Conservation (phyloP, 2,888 invertebrate species). For the Itoplectis maculator region DNA sequence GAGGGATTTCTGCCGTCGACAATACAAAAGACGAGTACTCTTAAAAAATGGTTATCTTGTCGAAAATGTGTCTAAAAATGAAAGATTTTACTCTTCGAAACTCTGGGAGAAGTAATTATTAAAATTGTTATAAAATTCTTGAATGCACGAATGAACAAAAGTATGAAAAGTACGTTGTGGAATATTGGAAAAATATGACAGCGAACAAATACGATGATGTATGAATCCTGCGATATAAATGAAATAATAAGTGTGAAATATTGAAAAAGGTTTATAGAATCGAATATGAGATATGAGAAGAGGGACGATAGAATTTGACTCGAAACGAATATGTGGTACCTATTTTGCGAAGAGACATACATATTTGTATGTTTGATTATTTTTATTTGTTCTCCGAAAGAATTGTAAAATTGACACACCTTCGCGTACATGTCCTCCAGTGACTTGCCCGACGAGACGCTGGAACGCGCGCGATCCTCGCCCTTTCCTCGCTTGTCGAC, state of each 20-base stretch:
- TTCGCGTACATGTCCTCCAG: conserved; percentile 97
- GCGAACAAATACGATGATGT: too few relatives aligned
- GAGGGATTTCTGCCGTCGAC: conserved; percentile 22
- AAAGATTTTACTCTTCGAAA: conserved; percentile 12
- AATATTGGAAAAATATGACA: neutral
- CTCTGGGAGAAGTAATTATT: conserved; percentile 13
- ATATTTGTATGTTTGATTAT: too few relatives aligned
- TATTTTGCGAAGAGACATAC: too few relatives aligned
- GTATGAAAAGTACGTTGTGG: conserved; percentile 11
- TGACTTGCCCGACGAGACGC: conserved; percentile 85
- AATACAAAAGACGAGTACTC: conserved; percentile 25
- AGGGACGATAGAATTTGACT: too few relatives aligned
- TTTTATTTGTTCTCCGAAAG: too few relatives aligned
- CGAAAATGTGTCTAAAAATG: conserved; percentile 16
- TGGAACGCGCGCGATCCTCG: conserved; percentile 77
- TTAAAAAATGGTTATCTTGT: conserved; percentile 14
- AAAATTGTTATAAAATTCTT: conserved; percentile 12
- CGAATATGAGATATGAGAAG: too few relatives aligned
- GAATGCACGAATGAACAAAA: conserved; percentile 16
- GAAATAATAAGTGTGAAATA: too few relatives aligned
- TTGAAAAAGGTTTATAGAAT: too few relatives aligned
- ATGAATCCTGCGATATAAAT: too few relatives aligned
- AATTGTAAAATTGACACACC: too few relatives aligned
- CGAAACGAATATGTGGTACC: too few relatives aligned
- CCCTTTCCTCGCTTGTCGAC: conserved; percentile 81